Evolutionary conservation across 2,113 vertebrate genomes (phyloP).

Genomic region (Sakesphorus luctuosus): DNA sequence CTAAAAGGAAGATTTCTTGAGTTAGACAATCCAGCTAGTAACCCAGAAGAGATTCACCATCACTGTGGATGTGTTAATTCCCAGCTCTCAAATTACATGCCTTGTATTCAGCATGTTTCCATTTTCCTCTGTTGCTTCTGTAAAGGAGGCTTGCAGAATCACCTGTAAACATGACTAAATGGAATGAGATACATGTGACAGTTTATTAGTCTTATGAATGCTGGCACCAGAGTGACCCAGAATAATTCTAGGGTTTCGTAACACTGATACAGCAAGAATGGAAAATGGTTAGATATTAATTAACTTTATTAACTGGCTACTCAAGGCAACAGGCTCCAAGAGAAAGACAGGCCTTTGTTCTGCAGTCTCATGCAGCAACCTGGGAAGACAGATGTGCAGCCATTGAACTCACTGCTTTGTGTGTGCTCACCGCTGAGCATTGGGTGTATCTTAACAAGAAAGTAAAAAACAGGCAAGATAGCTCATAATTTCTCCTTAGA

Average conservation of each 20-base stretch:
- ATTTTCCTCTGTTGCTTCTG: not conserved
- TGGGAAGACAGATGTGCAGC: not conserved
- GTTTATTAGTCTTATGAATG: conserved; percentile 11
- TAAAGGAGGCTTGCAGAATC: not conserved
- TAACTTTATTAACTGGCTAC: conserved; percentile 29
- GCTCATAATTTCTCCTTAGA: not conserved
- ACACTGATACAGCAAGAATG: not conserved
- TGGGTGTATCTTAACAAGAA: not conserved
- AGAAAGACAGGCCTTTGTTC: not conserved
- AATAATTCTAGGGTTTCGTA: conserved; percentile 54
- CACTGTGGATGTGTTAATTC: conserved; percentile 16
- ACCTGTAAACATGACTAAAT: conserved; percentile 40
- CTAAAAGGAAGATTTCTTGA: conserved; percentile 6
- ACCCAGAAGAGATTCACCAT: conserved; percentile 6
- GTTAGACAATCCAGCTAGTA: not conserved
- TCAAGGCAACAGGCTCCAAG: not conserved
- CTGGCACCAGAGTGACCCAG: conserved; percentile 41
- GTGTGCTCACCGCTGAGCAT: not conserved
- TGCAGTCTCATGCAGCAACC: not conserved
- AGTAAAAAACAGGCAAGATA: not conserved
- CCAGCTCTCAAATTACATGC: conserved; percentile 36
- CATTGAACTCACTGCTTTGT: not conserved
- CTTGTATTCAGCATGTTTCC: conserved; percentile 1
- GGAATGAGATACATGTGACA: conserved; percentile 45
- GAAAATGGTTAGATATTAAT: conserved; percentile 20